Percentiles rank a stretch among this genome's conserved stretches.
Evolutionary conservation across 2,797 vertebrate genomes (phyloP).

Genomic region (Myoxocephalus aenaeus): DNA sequence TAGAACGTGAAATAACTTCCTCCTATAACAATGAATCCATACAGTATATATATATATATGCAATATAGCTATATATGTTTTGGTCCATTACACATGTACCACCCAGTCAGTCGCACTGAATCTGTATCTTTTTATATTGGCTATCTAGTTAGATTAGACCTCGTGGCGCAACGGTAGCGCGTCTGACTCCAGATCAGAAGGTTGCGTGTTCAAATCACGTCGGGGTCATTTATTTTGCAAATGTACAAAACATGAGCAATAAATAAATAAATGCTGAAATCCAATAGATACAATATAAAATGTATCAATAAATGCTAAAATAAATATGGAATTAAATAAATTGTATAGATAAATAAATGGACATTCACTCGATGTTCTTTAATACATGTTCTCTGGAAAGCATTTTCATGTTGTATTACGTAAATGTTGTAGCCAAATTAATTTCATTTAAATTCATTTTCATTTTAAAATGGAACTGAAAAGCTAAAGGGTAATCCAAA

Average conservation of each 20-base stretch:
- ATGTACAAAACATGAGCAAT: not conserved
- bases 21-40: accelerated
- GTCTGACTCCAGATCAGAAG: conserved; percentile 86
- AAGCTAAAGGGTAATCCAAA: not conserved
- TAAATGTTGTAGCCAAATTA: not conserved
- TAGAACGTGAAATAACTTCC: no score
- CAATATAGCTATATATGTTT: not conserved
- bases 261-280: not conserved
- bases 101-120: no score
- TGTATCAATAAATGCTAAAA: not conserved
- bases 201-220: conserved; percentile 86
- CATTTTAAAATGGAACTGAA: not conserved
- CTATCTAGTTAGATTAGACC: no score
- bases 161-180: conserved; percentile 86
- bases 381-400: not conserved
- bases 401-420: not conserved
- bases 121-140: not conserved
- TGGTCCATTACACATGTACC: no score
- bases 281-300: not conserved
- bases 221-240: conserved; percentile 50
- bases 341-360: no score
- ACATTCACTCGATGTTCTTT: not conserved
- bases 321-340: not conserved
- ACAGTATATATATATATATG: no score
- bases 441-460: not conserved